A percentile compares a stretch with the other conserved stretches of the same genome.
Evolutionary conservation across 2,888 invertebrate genomes (phyloP).

Genomic region (Ligdia adustata): DNA sequence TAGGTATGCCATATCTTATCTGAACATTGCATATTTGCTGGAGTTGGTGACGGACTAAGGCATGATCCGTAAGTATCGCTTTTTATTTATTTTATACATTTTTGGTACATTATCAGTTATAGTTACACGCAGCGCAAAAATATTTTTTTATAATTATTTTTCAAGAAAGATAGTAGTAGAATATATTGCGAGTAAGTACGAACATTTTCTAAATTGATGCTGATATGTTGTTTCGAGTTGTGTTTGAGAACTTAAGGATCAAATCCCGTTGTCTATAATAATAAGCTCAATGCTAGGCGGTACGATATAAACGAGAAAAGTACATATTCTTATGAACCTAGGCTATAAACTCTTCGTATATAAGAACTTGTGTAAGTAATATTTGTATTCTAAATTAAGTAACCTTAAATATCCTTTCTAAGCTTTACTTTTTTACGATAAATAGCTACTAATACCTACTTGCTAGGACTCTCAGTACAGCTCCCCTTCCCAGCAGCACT

Average conservation of each 20-base stretch:
- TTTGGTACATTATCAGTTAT: conserved; percentile 44
- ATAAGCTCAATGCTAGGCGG: conserved; percentile 36
- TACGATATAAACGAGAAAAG: conserved; percentile 38
- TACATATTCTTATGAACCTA: conserved; percentile 81
- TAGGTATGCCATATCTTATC: conserved; percentile 5
- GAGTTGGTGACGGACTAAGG: conserved; percentile 78
- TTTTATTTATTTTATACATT: conserved; percentile 26
- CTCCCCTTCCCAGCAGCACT: conserved; percentile 56
- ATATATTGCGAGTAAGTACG: conserved; percentile 20
- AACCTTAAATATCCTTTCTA: conserved; percentile 70
- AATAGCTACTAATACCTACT: conserved; percentile 57
- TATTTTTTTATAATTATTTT: too few species aligned
- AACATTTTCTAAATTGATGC: conserved; percentile 36
- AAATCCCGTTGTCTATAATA: too few species aligned
- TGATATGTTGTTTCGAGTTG: not conserved
- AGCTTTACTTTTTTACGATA: conserved; percentile 78
- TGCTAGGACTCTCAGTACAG: conserved; percentile 57
- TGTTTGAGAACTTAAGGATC: not conserved
- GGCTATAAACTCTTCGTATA: conserved; percentile 72
- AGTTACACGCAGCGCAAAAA: not conserved
- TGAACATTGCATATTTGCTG: conserved; percentile 21
- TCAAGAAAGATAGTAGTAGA: not conserved
- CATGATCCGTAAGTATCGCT: conserved; percentile 68
- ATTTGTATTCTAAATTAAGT: conserved; percentile 63
- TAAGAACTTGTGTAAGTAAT: conserved; percentile 72